Base-by-base conservation (phyloP, 2,888 invertebrate genomes). In the Epinotia ramella region DNA sequence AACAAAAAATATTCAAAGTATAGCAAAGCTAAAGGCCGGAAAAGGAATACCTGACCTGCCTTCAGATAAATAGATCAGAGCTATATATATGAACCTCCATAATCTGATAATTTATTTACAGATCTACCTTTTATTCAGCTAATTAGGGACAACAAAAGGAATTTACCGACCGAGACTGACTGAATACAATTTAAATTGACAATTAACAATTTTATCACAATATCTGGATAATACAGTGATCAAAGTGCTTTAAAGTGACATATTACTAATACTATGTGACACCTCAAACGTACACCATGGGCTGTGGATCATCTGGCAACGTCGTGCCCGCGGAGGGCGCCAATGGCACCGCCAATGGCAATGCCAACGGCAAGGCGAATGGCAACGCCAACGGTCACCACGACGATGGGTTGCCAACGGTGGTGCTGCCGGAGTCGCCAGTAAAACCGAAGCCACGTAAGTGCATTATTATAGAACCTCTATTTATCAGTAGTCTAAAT, bases 221-320 rank as follows among this genome's bases (percentile, higher is more conserved):
- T 66, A n/a, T 12, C 49, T 40, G 18, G 20, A 56, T 40, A 20
- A 67, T 28, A 16, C 18, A 33, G 56, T 33, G 12, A 53, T 53
- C 28, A 68, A 20, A 69, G 71, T 64, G 71, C 20, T 53, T 3
- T n/a, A 11, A 11, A 56, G 66, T 60, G 66, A 65, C 18, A 46
- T 24, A 24, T 46, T 33, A 5, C 59, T n/a, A 4, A 44, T 70
- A 70, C 40, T 56, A 65, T 63, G 68, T 73, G 73, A 63, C 12
- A 60, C 40, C 49, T 16, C 18, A 49, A 40, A n/a, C 40, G 11
- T 24, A 24, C 13, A 60, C 20, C 12, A 95, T 95, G 95, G 95
- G 95, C 75, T 95, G 95, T 77, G 95, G 95, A 6, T 90, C 94
- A 0, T 95, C 95, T 0, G 89, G 87, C 28, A 88, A 89, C 78